These are phyloP conservation scores for Harpagifer antarcticus DNA, from an alignment of 2,797 vertebrate species.

Conservation along the genomic window DNA sequence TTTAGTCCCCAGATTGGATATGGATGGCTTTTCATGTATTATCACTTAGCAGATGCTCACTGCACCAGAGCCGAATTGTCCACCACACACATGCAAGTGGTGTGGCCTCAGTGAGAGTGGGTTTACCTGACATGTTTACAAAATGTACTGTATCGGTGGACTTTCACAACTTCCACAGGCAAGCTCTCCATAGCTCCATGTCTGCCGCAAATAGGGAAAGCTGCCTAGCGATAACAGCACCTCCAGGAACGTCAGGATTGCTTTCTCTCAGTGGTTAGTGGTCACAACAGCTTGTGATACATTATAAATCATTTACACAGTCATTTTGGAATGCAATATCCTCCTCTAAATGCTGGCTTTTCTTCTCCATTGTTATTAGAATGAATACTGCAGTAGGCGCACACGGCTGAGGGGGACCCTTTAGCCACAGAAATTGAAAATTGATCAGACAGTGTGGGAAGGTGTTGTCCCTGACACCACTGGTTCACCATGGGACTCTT, in stretches of 20 bases:
- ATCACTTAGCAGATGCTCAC: slow-evolving; percentile 60
- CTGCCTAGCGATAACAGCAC: slow-evolving; percentile 72
- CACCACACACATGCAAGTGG: slow-evolving; percentile 45
- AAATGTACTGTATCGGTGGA: slow-evolving; percentile 36
- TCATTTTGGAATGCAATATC: slow-evolving; percentile 85
- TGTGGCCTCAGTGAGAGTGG: slow-evolving; percentile 23
- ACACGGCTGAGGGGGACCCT: slow-evolving; percentile 68
- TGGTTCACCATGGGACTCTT: slow-evolving; percentile 60
- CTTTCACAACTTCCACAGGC: slow-evolving; percentile 34
- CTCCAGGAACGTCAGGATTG: slow-evolving; percentile 80
- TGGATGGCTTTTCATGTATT: slow-evolving; percentile 66
- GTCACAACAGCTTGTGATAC: slow-evolving; percentile 74
- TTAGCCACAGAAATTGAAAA: slow-evolving; percentile 86
- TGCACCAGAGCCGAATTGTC: slow-evolving; percentile 45
- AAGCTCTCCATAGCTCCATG: slow-evolving; percentile 55
- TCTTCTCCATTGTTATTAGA: slow-evolving; percentile 81
- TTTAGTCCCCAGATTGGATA: slow-evolving; percentile 67
- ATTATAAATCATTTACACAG: slow-evolving; percentile 88
- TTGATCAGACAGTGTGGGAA: slow-evolving; percentile 81
- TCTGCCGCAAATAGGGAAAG: slow-evolving; percentile 60
- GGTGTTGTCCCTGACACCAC: slow-evolving; percentile 63
- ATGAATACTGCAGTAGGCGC: slow-evolving; percentile 56
- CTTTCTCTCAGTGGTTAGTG: slow-evolving; percentile 77
- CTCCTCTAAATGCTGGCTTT: slow-evolving; percentile 80
- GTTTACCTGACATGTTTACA: slow-evolving; percentile 43